These are phyloP conservation scores for Tragelaphus oryx DNA, from an alignment of 2,797 vertebrate genomes.

Conservation along the genomic window DNA sequence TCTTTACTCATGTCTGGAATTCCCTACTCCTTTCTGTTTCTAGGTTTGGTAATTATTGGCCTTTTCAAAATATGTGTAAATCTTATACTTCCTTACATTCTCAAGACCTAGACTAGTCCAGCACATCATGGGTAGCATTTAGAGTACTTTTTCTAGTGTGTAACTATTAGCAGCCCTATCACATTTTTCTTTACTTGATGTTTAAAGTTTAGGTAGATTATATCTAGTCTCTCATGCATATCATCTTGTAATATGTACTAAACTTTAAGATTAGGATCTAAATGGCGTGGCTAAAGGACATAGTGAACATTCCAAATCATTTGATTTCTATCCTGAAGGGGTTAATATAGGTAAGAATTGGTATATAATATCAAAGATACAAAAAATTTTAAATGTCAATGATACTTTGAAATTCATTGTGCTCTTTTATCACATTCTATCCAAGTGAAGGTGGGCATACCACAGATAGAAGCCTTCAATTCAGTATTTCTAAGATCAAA, in stretches of 20 bases:
- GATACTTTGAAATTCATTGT: slow-evolving; percentile 5
- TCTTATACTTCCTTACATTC: neutral
- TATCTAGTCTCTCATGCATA: neutral
- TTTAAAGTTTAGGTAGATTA: neutral
- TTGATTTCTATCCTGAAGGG: neutral
- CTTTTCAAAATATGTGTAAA: neutral
- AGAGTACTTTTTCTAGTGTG: neutral
- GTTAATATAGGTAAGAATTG: neutral
- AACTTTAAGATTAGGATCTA: neutral
- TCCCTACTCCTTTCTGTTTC: neutral
- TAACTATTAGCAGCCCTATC: neutral
- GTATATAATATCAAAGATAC: neutral
- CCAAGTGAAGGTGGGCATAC: neutral
- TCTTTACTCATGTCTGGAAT: neutral
- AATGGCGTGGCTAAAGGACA: neutral
- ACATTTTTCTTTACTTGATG: neutral
- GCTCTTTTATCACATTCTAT: neutral
- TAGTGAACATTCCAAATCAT: neutral
- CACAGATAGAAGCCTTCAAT: neutral
- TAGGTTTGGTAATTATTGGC: neutral
- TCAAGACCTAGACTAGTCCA: neutral
- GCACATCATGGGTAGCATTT: neutral
- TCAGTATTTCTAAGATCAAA: neutral
- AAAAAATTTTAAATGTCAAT: neutral
- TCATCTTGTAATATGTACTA: neutral